phyloP scores from a whole-genome alignment of 2,113 vertebrate species.

The Centropristis striata region DNA sequence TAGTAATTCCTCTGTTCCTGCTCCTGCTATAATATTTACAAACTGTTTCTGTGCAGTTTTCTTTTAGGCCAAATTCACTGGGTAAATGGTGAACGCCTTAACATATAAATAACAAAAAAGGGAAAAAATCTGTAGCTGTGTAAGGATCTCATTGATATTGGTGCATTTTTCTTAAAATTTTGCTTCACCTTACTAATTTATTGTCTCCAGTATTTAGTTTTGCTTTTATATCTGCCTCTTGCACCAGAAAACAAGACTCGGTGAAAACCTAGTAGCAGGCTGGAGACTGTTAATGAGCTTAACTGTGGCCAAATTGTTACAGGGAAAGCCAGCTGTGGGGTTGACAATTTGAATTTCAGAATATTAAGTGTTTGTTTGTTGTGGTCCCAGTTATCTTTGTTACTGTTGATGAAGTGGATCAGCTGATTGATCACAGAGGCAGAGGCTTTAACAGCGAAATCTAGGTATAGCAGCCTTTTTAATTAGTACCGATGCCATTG shows the following conservation, averaged over 20 bases:
- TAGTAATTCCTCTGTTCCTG: background rate
- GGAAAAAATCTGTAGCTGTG: background rate
- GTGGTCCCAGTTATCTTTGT: too few relatives aligned
- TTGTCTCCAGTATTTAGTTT: background rate
- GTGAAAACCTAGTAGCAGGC: too few relatives aligned
- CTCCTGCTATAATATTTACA: background rate
- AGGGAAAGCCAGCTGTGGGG: too few relatives aligned
- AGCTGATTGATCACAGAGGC: too few relatives aligned
- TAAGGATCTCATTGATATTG: background rate
- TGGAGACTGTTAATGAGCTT: too few relatives aligned
- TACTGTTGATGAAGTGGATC: too few relatives aligned
- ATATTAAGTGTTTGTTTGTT: too few relatives aligned
- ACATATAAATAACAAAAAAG: background rate
- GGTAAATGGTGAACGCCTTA: background rate
- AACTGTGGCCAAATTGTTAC: too few relatives aligned
- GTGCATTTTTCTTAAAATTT: background rate
- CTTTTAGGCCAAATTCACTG: background rate
- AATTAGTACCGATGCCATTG: too few relatives aligned
- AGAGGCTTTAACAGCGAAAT: too few relatives aligned
- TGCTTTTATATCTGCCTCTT: background rate
- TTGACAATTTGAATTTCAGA: too few relatives aligned
- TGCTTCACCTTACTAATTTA: background rate
- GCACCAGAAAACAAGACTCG: background rate
- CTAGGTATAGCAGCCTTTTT: too few relatives aligned
- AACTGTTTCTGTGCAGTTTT: conserved; percentile 12